Evolutionary conservation across 2,113 vertebrate species (phyloP).

Genomic region (Eublepharis macularius): DNA sequence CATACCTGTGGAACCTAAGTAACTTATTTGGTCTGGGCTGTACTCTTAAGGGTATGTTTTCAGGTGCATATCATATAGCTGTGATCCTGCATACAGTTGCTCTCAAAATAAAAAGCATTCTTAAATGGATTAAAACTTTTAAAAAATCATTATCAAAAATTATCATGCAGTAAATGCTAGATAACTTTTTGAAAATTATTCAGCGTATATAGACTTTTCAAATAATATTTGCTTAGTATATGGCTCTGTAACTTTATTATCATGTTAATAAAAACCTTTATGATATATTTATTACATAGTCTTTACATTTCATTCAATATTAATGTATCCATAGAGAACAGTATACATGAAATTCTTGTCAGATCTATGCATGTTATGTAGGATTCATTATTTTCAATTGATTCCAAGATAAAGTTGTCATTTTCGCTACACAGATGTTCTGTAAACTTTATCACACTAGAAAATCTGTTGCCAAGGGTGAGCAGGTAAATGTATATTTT

Average conservation of each 20-base stretch:
- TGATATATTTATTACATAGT: background rate
- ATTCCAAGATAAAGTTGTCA: constrained; percentile 6
- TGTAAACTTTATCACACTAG: constrained; percentile 15
- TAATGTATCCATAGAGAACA: background rate
- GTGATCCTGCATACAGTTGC: too few relatives aligned
- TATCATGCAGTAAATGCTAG: background rate
- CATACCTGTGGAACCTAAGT: background rate
- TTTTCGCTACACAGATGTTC: background rate
- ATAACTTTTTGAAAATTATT: background rate
- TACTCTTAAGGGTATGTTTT: too few relatives aligned
- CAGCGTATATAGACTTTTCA: background rate
- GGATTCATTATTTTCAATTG: constrained; percentile 5
- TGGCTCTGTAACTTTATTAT: background rate
- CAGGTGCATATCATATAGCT: too few relatives aligned
- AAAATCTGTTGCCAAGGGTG: background rate
- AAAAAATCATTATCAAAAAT: too few relatives aligned
- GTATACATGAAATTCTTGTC: background rate
- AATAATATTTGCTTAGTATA: background rate
- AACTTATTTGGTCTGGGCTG: too few relatives aligned
- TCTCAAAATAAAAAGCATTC: too few relatives aligned
- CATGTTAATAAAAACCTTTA: background rate
- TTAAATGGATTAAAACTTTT: too few relatives aligned
- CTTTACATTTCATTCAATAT: background rate
- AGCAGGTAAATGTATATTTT: constrained; percentile 18
- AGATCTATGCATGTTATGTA: background rate